Percentiles rank a stretch among this genome's conserved stretches.
Conservation (phyloP, 2,888 invertebrate species). For the Enchytraeus crypticus region DNA sequence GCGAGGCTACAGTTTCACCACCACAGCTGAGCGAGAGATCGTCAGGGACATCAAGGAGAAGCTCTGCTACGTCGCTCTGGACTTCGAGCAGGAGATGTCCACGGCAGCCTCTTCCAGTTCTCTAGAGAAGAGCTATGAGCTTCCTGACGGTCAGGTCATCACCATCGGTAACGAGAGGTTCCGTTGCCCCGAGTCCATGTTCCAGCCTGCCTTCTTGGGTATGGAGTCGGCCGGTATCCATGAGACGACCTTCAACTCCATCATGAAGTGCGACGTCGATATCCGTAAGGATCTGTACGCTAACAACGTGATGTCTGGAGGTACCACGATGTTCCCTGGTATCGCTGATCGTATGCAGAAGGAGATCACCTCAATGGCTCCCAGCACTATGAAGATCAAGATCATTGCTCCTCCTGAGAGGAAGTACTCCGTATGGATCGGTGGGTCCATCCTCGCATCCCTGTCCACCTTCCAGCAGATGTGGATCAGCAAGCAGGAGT, state of each 20-base stretch:
- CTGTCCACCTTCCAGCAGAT: constrained; percentile 82
- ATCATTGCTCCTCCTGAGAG: constrained; percentile 86
- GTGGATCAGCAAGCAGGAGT: constrained; percentile 95
- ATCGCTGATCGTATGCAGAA: constrained; percentile 96
- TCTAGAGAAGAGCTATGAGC: constrained; percentile 73
- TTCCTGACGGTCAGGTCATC: constrained; percentile 40
- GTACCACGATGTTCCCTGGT: constrained; percentile 93
- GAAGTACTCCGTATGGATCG: constrained; percentile 97
- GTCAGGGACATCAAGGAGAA: constrained; percentile 89
- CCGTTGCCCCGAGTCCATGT: constrained; percentile 41
- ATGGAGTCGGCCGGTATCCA: constrained; percentile 36
- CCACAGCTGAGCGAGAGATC: constrained; percentile 71
- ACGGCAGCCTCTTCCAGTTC: constrained; percentile 82
- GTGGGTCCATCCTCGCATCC: constrained; percentile 89
- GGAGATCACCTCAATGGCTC: constrained; percentile 78
- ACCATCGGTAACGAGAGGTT: constrained; percentile 43
- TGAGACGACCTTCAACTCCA: constrained; percentile 38
- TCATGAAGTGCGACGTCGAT: constrained; percentile 46
- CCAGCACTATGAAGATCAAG: constrained; percentile 60
- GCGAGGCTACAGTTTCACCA: constrained; percentile 43
- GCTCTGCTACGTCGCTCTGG: constrained; percentile 82
- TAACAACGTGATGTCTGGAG: constrained; percentile 72
- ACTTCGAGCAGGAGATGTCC: constrained; percentile 92
- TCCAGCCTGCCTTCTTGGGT: constrained; percentile 46
- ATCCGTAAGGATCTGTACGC: constrained; percentile 51